phyloP scores from a whole-genome alignment of 35 echinoderm and acorn worm species.

The Heliocidaris tuberculata region DNA sequence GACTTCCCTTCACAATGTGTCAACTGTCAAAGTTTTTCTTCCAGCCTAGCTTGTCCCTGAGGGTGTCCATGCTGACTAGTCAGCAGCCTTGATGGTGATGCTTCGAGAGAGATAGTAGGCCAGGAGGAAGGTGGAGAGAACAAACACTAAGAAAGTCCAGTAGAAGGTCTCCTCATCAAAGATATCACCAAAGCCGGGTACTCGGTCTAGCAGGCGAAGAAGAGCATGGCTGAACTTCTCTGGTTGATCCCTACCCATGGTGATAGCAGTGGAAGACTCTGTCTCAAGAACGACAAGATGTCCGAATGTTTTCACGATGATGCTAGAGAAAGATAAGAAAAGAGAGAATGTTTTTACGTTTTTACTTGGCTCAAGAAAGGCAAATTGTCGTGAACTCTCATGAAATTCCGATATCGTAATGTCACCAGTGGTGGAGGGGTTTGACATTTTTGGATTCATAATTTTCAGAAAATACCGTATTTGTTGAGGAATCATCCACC shows the following conservation, averaged over 20 bases:
- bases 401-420: no score
- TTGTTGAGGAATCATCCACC: no score
- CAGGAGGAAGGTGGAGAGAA: slow-evolving; percentile 55
- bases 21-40: not conserved
- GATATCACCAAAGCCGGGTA: slow-evolving; percentile 60
- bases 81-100: slow-evolving; percentile 34
- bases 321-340: not conserved
- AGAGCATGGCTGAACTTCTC: slow-evolving; percentile 16
- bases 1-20: not conserved
- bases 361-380: no score
- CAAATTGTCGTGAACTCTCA: no score
- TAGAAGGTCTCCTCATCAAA: slow-evolving; percentile 72
- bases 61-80: not conserved
- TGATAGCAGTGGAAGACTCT: not conserved
- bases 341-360: not conserved
- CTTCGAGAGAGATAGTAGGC: slow-evolving; percentile 58
- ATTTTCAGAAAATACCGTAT: no score
- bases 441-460: no score
- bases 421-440: no score
- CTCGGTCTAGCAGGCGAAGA: slow-evolving; percentile 1
- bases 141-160: slow-evolving; percentile 66
- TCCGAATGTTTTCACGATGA: not conserved
- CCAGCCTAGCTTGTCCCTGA: not conserved
- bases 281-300: not conserved
- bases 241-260: not conserved